Base-by-base conservation (phyloP, 2,113 vertebrate species). In the Phalacrocorax pelagicus region DNA sequence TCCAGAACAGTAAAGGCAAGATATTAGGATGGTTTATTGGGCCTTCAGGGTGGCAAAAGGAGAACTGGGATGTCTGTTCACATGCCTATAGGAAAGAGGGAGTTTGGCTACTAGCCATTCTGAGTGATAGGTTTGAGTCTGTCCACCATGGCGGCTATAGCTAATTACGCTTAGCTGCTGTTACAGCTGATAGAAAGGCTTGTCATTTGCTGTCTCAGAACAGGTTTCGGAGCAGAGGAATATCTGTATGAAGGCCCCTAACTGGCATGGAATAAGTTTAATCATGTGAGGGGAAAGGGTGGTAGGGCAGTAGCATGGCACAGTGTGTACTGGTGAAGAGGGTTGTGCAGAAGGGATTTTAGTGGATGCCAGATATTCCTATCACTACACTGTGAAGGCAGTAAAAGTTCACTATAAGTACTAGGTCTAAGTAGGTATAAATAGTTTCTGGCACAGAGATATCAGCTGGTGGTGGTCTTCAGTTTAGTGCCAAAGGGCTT, bases 21-120 rank as follows among this genome's bases (percentile, higher is more conserved):
- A 17, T 80, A 46, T 12, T 16, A 66, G 38, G 22, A 21, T 7
- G 17, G 38, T 74, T 88, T 84, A 15, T 62, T 86, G 44, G 47
- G 27, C 65, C 62, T 73, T 42, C 34, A 51, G 58, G 36, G 30
- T 54, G 73, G 47, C 15, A 86, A 6, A 58, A 88, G 57, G 54
- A 83, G 42, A 78, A 52, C 44, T 40, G 62, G 36, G 22, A 36
- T 86, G 14, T 63, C n/a, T 75, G 66, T 44, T 67, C n/a, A 49
- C 18, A 20, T 0, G 0, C 1, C 0, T 34, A 6, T 30, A 47
- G 44, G 40, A 52, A 82, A 52, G 55, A 57, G 14, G 46, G 34
- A 70, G 38, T 96, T 62, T 71, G 73, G 29, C 61, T 55, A 15
- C 30, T 24, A 57, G 36, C 46, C 32, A 2, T 81, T 51, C 49